A percentile compares a stretch with the other conserved stretches of the same genome.
Conservation (phyloP, 2,888 invertebrate species). For the Oscheius sp. region DNA sequence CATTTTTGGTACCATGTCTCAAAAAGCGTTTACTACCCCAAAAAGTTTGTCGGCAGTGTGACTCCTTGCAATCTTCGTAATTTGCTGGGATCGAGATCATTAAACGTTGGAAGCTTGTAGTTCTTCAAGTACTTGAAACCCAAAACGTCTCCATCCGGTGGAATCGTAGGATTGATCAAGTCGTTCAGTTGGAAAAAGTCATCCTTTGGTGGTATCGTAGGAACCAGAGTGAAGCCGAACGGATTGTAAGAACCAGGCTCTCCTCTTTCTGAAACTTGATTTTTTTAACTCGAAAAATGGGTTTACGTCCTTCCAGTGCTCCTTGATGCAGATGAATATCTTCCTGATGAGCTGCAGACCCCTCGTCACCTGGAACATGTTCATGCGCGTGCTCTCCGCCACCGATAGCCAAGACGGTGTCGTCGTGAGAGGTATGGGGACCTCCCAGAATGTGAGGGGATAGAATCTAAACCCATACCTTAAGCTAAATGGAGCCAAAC, state of each 20-base stretch:
- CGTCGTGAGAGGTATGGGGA: conserved; percentile 16
- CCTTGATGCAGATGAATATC: conserved; percentile 19
- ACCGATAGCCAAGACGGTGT: conserved; percentile 13
- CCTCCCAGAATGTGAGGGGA: conserved; percentile 19
- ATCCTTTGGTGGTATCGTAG: conserved; percentile 15
- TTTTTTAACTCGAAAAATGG: background rate
- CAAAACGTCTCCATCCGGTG: conserved; percentile 11
- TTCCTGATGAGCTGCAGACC: conserved; percentile 9
- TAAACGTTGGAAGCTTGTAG: too few relatives aligned
- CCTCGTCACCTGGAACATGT: conserved; percentile 11
- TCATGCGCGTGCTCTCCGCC: conserved; percentile 17
- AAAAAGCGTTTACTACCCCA: background rate
- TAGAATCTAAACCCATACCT: background rate
- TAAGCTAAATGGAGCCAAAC: background rate
- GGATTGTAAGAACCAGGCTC: background rate
- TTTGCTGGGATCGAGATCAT: too few relatives aligned
- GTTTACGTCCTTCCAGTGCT: background rate
- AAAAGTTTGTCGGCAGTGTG: background rate
- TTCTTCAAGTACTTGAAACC: conserved; percentile 18
- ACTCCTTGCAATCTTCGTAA: too few relatives aligned
- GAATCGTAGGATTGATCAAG: conserved; percentile 15
- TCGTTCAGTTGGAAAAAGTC: conserved; percentile 17
- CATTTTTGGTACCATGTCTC: too few relatives aligned
- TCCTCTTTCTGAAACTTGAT: background rate
- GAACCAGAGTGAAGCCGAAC: conserved; percentile 11